Evolutionary conservation across 2,888 invertebrate species (phyloP).

Genomic region (Xanthia togata): DNA sequence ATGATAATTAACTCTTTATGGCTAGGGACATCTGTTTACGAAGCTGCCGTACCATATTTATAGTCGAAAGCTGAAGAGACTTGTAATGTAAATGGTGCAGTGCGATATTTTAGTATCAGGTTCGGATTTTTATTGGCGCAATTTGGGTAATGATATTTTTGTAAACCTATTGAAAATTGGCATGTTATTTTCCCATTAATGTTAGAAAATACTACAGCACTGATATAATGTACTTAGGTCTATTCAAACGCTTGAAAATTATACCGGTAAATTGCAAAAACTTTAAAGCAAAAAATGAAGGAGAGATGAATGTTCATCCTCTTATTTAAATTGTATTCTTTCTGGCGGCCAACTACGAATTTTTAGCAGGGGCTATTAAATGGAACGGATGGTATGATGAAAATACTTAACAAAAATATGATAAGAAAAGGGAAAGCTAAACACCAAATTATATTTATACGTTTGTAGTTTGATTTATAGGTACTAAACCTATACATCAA

Average conservation of each 20-base stretch:
- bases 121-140: conserved; percentile 33
- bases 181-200: not conserved
- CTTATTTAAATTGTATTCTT: not conserved
- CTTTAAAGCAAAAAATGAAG: not conserved
- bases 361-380: not conserved
- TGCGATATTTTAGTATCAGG: conserved; percentile 54
- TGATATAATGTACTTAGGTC: not conserved
- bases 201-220: not conserved
- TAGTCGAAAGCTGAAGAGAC: conserved; percentile 63
- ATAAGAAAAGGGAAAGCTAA: not conserved
- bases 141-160: not conserved
- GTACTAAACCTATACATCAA: not conserved
- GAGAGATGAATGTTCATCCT: not conserved
- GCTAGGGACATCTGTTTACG: conserved; percentile 86
- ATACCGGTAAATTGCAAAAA: not conserved
- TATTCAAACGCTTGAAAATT: not conserved
- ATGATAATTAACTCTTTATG: conserved; percentile 89
- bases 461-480: too few species aligned
- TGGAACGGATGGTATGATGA: too few species aligned
- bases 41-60: conserved; percentile 73
- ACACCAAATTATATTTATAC: too few species aligned
- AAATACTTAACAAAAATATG: not conserved
- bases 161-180: not conserved
- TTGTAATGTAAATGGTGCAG: conserved; percentile 57
- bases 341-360: not conserved